Evolutionary conservation across 2,113 vertebrate genomes (phyloP), one percentile per base, ranked within the genome.

Genomic region (Hystrix cristata): DNA sequence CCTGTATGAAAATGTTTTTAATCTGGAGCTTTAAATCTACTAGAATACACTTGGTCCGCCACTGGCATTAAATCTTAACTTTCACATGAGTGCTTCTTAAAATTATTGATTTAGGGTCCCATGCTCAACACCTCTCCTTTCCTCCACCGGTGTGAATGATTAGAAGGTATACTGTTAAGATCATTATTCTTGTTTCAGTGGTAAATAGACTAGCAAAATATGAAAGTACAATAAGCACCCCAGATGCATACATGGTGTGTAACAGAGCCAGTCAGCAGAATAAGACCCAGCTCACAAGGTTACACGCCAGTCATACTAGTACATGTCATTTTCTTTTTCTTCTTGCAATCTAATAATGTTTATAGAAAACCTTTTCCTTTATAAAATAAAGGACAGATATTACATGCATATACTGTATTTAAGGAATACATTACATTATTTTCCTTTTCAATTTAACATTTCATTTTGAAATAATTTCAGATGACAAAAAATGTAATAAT

Each of bases 101-200:
- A 95, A 27, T 53, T 64, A 87, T 51, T 93, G 67, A 69, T 67
- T 11, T 65, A 0, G 23, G 74, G 18, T 81, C 90, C 81, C 60
- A 85, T 51, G 76, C 29, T 78, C 15, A 3, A 90, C 59, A 91
- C 27, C 4, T 59, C 69, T 90, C 48, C 55, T 88, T 34, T 88
- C 65, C 72, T 96, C 82, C 78, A 96, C 3, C 87, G 84, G 71
- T 89, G 53, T 92, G 78, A 96, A 94, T 94, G 96, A 96, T 95
- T 92, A 69, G 67, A 97, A 95, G 76, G 51, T 31, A 64, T 51
- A 84, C 94, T 92, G 74, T 94, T 94, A 85, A 88, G 89, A 88
- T 93, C 43, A 85, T 72, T 85, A 95, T 80, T n/a, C 79, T 88
- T 88, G 85, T 69, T 96, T 78, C 82, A 43, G 27, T 82, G 87